Evolutionary conservation across 2,113 vertebrate genomes (phyloP).

Genomic region (Spea multiplicata): DNA sequence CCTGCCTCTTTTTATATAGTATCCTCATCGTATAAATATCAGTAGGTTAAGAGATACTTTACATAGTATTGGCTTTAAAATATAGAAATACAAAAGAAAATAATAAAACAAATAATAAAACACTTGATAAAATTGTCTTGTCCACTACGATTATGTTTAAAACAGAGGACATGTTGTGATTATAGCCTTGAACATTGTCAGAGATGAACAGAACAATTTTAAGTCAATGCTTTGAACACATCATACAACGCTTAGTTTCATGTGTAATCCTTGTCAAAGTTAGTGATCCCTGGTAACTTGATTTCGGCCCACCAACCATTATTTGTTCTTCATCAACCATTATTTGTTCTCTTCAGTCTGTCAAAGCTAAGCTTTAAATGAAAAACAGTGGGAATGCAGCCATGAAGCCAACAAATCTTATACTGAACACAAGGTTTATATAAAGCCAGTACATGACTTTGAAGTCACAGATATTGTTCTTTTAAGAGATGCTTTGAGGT

Average conservation of each 20-base stretch:
- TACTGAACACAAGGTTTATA: no score
- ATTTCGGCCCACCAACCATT: background rate
- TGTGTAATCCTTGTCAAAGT: conserved; percentile 5
- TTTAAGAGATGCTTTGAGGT: background rate
- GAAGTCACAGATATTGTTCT: background rate
- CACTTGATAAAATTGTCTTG: no score
- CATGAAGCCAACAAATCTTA: background rate
- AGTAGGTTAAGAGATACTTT: no score
- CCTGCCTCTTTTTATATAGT: no score
- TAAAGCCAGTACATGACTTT: no score
- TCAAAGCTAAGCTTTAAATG: background rate
- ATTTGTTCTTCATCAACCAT: conserved; percentile 9
- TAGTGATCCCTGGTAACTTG: conserved; percentile 9
- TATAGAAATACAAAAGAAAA: no score
- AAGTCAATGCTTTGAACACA: conserved; percentile 9
- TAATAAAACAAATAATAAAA: no score
- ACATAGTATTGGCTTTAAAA: no score
- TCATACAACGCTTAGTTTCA: background rate
- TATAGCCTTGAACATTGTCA: background rate
- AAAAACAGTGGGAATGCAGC: background rate
- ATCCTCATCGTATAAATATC: no score
- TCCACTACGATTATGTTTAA: background rate
- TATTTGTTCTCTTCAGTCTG: background rate
- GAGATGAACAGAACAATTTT: background rate
- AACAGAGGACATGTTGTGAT: background rate